Conservation (phyloP, 2,888 invertebrate species). For the Sipha maydis region DNA sequence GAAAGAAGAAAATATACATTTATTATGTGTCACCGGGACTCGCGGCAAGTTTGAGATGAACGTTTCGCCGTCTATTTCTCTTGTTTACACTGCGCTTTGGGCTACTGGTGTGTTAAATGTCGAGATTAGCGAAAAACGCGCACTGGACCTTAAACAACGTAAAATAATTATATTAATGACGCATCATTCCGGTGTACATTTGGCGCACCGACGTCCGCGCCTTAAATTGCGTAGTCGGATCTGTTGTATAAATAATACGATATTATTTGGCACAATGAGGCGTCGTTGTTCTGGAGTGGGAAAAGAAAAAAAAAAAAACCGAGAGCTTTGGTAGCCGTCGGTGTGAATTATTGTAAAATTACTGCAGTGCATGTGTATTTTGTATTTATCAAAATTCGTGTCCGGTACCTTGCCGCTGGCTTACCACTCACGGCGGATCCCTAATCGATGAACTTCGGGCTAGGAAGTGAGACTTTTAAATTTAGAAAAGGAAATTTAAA, state of each 20-base stretch:
- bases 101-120: slow-evolving; percentile 51
- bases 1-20: slow-evolving; percentile 40
- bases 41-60: slow-evolving; percentile 37
- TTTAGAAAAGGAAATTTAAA: too few species aligned
- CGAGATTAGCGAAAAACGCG: slow-evolving; percentile 58
- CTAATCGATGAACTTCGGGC: too few species aligned
- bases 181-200: slow-evolving; percentile 16
- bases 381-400: too few species aligned
- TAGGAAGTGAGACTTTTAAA: too few species aligned
- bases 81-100: slow-evolving; percentile 23
- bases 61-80: slow-evolving; percentile 38
- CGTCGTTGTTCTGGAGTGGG: not conserved
- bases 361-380: too few species aligned
- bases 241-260: not conserved
- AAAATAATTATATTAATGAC: slow-evolving; percentile 58
- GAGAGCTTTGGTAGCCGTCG: not conserved
- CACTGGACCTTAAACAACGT: slow-evolving; percentile 41
- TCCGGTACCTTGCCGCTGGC: too few species aligned
- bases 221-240: slow-evolving; percentile 7
- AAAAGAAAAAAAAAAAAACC: not conserved
- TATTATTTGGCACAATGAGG: not conserved
- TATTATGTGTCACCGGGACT: slow-evolving; percentile 40
- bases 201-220: not conserved
- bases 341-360: too few species aligned
- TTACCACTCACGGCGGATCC: too few species aligned